Percentiles rank a stretch among this genome's conserved stretches.
These are phyloP conservation scores for Luperina nickerlii DNA, from an alignment of 2,888 invertebrate species.

Conservation along the genomic window DNA sequence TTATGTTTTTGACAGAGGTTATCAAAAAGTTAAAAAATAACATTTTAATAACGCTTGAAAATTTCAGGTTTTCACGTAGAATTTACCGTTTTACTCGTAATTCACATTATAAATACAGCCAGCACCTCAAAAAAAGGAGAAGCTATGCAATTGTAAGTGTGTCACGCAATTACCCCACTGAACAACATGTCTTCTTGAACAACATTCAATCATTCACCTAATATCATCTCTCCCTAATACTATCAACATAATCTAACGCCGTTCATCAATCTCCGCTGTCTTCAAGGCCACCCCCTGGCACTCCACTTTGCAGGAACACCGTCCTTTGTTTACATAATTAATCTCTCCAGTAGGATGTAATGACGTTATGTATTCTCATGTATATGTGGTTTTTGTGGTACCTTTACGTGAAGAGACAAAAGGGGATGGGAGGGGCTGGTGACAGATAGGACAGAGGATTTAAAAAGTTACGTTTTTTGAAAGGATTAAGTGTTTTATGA, in stretches of 20 bases:
- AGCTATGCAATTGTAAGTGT: too few species aligned
- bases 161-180: not conserved
- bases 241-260: not conserved
- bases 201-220: not conserved
- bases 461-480: not conserved
- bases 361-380: constrained; percentile 8
- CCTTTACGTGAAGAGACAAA: not conserved
- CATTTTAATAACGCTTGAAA: not conserved
- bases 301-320: constrained; percentile 6
- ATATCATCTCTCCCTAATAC: too few species aligned
- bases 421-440: not conserved
- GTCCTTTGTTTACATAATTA: constrained; percentile 63
- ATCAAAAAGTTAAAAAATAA: not conserved
- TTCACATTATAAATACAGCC: too few species aligned
- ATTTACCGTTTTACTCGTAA: not conserved
- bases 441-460: not conserved
- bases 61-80: not conserved
- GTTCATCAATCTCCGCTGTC: constrained; percentile 30
- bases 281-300: constrained; percentile 12
- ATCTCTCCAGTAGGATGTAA: constrained; percentile 36
- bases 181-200: not conserved
- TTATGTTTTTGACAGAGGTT: not conserved
- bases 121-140: too few species aligned
- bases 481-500: not conserved
- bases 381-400: not conserved